Conservation (phyloP, 2,888 invertebrate species). For the Macropis europaea region DNA sequence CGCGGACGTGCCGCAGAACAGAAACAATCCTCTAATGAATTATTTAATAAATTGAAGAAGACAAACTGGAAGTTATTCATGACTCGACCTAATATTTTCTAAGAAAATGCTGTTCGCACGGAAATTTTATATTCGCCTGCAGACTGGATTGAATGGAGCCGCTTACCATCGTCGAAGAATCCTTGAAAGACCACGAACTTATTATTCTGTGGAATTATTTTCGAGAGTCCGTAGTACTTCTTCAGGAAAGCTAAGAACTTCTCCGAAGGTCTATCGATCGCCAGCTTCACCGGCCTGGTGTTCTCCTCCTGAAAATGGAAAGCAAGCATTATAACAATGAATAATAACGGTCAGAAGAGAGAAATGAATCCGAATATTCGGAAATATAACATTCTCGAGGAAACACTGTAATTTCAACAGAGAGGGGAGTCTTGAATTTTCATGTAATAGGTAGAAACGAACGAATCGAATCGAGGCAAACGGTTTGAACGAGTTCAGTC, state of each 20-base stretch:
- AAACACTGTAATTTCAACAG: constrained; percentile 3
- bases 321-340: background rate
- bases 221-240: constrained; percentile 87
- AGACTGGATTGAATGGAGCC: background rate
- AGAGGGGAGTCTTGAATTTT: too few species aligned
- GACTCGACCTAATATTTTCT: too few species aligned
- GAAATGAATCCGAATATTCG: background rate
- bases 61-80: too few species aligned
- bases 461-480: constrained; percentile 27
- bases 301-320: constrained; percentile 84
- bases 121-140: too few species aligned
- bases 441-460: constrained; percentile 20
- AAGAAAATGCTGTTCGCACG: too few species aligned
- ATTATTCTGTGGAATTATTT: constrained; percentile 90
- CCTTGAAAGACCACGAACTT: constrained; percentile 93
- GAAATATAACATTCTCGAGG: background rate
- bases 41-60: too few species aligned
- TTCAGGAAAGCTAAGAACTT: constrained; percentile 92
- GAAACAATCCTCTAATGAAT: too few species aligned
- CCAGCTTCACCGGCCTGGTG: constrained; percentile 86
- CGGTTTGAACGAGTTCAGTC: constrained; percentile 54
- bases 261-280: constrained; percentile 95
- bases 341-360: background rate
- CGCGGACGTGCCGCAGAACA: too few species aligned
- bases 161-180: constrained; percentile 84